Conservation (phyloP, 1,140 invertebrate genomes). For the Leguminivora glycinivorella region DNA sequence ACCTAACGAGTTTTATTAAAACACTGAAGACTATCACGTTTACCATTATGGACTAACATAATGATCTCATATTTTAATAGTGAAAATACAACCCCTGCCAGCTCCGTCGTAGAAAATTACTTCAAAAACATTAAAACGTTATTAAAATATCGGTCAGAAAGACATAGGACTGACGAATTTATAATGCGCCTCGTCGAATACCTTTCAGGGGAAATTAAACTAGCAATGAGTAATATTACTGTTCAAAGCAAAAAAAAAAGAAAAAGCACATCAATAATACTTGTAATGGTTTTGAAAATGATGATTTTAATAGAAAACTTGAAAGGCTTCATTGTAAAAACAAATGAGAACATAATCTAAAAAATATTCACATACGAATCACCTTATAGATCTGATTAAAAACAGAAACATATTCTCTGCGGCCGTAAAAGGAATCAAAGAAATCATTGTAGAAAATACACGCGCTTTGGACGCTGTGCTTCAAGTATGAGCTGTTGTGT, state of each 20-base stretch:
- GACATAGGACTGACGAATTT: background rate
- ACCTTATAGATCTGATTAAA: background rate
- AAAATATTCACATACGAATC: background rate
- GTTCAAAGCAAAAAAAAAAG: background rate
- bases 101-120: background rate
- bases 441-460: background rate
- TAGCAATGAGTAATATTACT: background rate
- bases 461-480: background rate
- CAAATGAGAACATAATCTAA: background rate
- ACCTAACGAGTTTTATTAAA: background rate
- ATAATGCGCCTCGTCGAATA: background rate
- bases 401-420: background rate
- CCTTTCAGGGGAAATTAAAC: background rate
- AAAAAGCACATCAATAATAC: background rate
- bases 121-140: background rate
- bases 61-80: background rate
- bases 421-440: background rate
- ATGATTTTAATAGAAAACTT: background rate
- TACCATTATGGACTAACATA: background rate
- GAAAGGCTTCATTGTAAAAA: background rate
- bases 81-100: background rate
- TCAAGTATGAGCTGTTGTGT: background rate
- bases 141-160: background rate
- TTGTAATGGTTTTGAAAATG: background rate
- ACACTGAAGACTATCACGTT: background rate